phyloP scores from a whole-genome alignment of 2,797 vertebrate genomes.

The Poecilia picta region DNA sequence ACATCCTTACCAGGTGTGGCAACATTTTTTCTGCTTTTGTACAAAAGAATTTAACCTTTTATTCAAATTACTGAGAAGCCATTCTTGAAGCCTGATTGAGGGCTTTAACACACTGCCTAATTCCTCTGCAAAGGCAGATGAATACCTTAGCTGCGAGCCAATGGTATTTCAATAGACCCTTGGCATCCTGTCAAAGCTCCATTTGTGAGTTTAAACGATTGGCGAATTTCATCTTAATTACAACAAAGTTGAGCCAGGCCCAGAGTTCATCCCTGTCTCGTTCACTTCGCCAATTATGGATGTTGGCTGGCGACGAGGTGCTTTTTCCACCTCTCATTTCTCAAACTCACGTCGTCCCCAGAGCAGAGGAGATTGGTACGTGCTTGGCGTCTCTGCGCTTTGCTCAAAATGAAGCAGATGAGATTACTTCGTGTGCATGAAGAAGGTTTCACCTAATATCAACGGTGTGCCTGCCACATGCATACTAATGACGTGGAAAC shows the following conservation, averaged over 20 bases:
- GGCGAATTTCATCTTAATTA: slow-evolving; percentile 87
- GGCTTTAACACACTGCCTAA: slow-evolving; percentile 55
- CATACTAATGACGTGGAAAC: slow-evolving; percentile 71
- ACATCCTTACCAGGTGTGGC: not conserved
- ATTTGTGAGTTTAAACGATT: slow-evolving; percentile 81
- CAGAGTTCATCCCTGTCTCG: slow-evolving; percentile 77
- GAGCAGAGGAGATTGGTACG: slow-evolving; percentile 71
- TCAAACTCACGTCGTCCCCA: slow-evolving; percentile 66
- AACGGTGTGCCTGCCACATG: slow-evolving; percentile 52
- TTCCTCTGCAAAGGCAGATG: slow-evolving; percentile 55
- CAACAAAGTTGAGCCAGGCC: slow-evolving; percentile 80
- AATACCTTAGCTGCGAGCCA: slow-evolving; percentile 71
- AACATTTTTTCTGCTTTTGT: slow-evolving; percentile 78
- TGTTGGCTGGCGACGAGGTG: slow-evolving; percentile 54
- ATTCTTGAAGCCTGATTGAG: slow-evolving; percentile 44
- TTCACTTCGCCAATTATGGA: slow-evolving; percentile 73
- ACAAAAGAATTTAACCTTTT: slow-evolving; percentile 47
- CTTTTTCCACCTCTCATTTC: slow-evolving; percentile 71
- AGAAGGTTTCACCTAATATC: slow-evolving; percentile 72
- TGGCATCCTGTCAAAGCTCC: slow-evolving; percentile 79
- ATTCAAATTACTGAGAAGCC: slow-evolving; percentile 61
- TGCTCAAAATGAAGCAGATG: slow-evolving; percentile 74
- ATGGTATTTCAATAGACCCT: slow-evolving; percentile 73
- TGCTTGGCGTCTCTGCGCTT: slow-evolving; percentile 55
- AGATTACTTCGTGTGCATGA: slow-evolving; percentile 77